Evolutionary conservation across 2,888 invertebrate species (phyloP).

Genomic region (Nysson spinosus): DNA sequence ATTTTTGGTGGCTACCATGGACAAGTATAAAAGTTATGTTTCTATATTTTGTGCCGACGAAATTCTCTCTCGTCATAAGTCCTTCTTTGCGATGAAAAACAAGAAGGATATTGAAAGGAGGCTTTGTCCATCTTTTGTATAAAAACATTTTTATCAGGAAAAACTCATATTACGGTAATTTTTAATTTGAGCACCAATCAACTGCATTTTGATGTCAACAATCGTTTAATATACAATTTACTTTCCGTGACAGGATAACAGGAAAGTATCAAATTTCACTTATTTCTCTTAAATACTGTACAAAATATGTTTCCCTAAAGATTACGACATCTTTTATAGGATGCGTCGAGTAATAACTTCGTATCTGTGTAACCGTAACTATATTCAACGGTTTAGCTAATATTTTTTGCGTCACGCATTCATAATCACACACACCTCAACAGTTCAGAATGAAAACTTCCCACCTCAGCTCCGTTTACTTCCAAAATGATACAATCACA

Average conservation of each 20-base stretch:
- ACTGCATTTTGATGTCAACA: conserved; percentile 16
- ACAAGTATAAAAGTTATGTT: conserved; percentile 7
- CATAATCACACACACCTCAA: conserved; percentile 3
- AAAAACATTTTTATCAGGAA: neutral
- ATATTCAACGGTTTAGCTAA: no score
- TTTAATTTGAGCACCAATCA: conserved; percentile 9
- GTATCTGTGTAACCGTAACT: no score
- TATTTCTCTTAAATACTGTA: conserved; percentile 37
- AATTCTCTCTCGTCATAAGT: neutral
- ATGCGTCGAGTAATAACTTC: neutral
- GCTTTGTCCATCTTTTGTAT: no score
- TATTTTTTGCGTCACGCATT: no score
- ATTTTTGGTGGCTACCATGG: neutral
- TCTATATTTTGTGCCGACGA: neutral
- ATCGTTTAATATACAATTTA: conserved; percentile 2
- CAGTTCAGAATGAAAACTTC: conserved; percentile 1
- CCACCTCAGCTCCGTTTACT: no score
- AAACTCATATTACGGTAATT: conserved; percentile 1
- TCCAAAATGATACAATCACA: conserved; percentile 16
- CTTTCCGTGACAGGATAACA: conserved; percentile 16
- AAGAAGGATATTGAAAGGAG: no score
- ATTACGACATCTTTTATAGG: neutral
- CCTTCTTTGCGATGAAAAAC: neutral
- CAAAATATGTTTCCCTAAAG: conserved; percentile 38
- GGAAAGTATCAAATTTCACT: conserved; percentile 27